Evolutionary conservation across 2,888 invertebrate species (phyloP), one percentile per base, ranked within the genome.

Genomic region (Timema cristinae): DNA sequence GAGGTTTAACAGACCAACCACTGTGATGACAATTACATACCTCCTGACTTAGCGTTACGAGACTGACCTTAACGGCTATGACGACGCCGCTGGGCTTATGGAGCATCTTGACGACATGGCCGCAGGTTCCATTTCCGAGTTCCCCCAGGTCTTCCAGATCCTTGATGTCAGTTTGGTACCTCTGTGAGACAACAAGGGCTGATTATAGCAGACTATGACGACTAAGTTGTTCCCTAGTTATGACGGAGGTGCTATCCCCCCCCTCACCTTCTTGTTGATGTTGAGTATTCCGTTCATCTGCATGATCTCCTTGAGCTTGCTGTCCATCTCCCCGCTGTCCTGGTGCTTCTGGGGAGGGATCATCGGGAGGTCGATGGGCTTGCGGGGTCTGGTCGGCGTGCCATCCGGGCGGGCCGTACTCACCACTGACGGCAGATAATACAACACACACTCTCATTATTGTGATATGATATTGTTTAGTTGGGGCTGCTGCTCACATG

Each of bases 21-120:
- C 32, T 32, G 32, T 32, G 32, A 32, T 67, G 63, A 51, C 48
- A 61, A 66, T 11, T 54, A 73, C 2, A 48, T 1, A 47, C 8
- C 63, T n/a, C 2, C 1, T n/a, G n/a, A 50, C 49, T 51, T 68
- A 15, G 54, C 15, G 49, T 59, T 51, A 71, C 66, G 48, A 71
- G 50, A 75, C 79, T 81, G 82, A 93, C 93, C 86, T 98, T 98
- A 5, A 98, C 98, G 77, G 98, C 98, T 79, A 98, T 95, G 72
- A 95, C 88, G 78, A 91, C 90, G 56, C 88, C 88, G 74, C 95
- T 95, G 0, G 92, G 91, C 81, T 88, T 90, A 82, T 98, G 98
- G 77, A 89, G 84, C 97, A 98, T 98, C 84, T 97, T 97, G 52
- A 97, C 94, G 9, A 99, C 98, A 82, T 97, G 97, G 9, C 98